phyloP scores from a whole-genome alignment of 2,797 vertebrate genomes.

The Amblyopsis hoosieri region DNA sequence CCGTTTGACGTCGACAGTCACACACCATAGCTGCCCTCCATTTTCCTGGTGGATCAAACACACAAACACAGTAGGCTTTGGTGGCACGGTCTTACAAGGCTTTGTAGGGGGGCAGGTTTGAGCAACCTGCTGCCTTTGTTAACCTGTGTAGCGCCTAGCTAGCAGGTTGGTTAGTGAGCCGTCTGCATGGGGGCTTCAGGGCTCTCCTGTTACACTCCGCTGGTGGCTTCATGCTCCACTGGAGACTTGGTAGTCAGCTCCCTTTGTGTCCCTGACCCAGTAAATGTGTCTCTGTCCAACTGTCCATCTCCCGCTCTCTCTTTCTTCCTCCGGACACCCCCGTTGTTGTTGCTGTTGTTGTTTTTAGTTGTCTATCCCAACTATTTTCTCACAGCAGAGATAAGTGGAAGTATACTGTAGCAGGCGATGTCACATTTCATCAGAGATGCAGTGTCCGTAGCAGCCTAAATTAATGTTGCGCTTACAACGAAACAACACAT shows the following conservation, averaged over 20 bases:
- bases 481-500: too few relatives aligned
- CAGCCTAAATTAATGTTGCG: too few relatives aligned
- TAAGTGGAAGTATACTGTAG: background rate
- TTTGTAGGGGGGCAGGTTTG: constrained; percentile 65
- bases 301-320: constrained; percentile 49
- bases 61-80: constrained; percentile 33
- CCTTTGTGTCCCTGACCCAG: constrained; percentile 81
- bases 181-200: constrained; percentile 65
- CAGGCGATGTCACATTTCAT: background rate
- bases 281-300: constrained; percentile 74
- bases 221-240: constrained; percentile 78
- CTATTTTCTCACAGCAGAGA: constrained; percentile 14
- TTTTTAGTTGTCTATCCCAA: constrained; percentile 19
- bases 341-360: constrained; percentile 37
- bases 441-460: background rate
- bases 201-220: constrained; percentile 77
- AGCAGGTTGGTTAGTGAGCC: constrained; percentile 58
- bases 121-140: constrained; percentile 68
- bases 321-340: constrained; percentile 31
- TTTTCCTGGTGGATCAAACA: constrained; percentile 40
- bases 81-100: constrained; percentile 24
- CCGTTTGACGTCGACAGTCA: too few relatives aligned
- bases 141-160: constrained; percentile 20
- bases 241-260: constrained; percentile 76
- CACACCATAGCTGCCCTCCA: background rate